Percentiles rank a stretch among this genome's conserved stretches.
Evolutionary conservation across 2,113 vertebrate species (phyloP).

Genomic region (Brachypteracias leptosomus): DNA sequence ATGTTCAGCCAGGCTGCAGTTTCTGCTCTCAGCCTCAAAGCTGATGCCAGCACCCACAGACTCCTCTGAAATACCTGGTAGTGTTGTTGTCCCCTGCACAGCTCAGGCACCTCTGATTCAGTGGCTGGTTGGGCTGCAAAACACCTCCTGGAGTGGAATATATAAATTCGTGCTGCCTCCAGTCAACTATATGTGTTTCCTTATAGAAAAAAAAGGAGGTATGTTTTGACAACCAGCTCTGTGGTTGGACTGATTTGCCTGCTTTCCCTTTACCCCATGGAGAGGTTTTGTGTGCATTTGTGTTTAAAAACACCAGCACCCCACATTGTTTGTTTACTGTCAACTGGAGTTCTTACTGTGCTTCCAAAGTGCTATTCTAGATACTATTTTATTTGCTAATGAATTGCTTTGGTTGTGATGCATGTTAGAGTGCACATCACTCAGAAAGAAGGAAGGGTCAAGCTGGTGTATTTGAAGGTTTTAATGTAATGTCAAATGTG

Average conservation of each 20-base stretch:
- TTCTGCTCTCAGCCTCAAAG: neutral
- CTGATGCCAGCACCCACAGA: neutral
- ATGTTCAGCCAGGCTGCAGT: neutral
- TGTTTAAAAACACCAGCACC: neutral
- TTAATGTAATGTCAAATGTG: neutral
- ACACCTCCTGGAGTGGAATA: neutral
- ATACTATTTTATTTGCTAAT: neutral
- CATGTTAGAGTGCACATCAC: neutral
- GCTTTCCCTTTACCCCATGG: neutral
- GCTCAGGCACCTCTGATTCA: neutral
- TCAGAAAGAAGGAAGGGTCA: neutral
- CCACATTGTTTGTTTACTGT: neutral
- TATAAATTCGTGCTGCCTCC: neutral
- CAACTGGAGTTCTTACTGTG: neutral
- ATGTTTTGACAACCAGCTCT: neutral
- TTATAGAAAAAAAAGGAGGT: neutral
- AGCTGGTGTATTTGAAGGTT: neutral
- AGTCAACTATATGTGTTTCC: fast-evolving
- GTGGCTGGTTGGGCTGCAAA: neutral
- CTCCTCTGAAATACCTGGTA: neutral
- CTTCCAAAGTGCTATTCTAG: neutral
- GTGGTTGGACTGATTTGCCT: neutral
- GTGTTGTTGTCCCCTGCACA: neutral
- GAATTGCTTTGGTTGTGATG: neutral
- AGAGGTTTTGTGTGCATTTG: neutral